A percentile compares a stretch with the other conserved stretches of the same genome.
Conservation (phyloP, 2,888 invertebrate species). For the Loripinus fragilis region DNA sequence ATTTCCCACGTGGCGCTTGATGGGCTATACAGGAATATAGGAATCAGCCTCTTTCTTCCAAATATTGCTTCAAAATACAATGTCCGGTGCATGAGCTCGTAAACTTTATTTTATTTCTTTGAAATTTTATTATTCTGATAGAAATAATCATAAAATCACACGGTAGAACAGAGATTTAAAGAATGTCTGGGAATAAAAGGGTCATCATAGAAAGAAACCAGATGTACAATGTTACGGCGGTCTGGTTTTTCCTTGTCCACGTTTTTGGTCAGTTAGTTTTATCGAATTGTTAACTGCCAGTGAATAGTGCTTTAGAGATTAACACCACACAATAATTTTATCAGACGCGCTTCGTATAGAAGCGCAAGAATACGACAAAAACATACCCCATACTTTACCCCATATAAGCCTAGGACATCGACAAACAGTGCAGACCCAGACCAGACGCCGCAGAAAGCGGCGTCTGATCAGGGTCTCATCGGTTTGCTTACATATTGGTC, state of each 20-base stretch:
- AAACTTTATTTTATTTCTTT: slow-evolving; percentile 52
- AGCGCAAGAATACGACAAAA: too few species aligned
- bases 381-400: too few species aligned
- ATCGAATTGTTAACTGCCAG: slow-evolving; percentile 55
- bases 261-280: slow-evolving; percentile 61
- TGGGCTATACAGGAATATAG: not conserved
- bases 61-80: slow-evolving; percentile 19
- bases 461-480: too few species aligned
- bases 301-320: not conserved
- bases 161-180: slow-evolving; percentile 59
- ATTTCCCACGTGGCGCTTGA: not conserved
- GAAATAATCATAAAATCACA: slow-evolving; percentile 64
- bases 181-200: slow-evolving; percentile 20
- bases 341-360: not conserved
- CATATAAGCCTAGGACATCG: too few species aligned
- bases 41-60: slow-evolving; percentile 1
- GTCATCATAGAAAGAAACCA: slow-evolving; percentile 45
- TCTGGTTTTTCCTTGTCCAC: slow-evolving; percentile 36
- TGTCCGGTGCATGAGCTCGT: slow-evolving; percentile 56
- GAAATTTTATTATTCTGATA: slow-evolving; percentile 57
- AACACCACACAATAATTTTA: slow-evolving; percentile 18
- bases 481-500: too few species aligned
- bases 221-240: slow-evolving; percentile 43
- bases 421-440: too few species aligned
- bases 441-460: too few species aligned